Evolutionary conservation across 1,140 invertebrate genomes (phyloP), one percentile per base, ranked within the genome.

Genomic region (Calosoma granatense): DNA sequence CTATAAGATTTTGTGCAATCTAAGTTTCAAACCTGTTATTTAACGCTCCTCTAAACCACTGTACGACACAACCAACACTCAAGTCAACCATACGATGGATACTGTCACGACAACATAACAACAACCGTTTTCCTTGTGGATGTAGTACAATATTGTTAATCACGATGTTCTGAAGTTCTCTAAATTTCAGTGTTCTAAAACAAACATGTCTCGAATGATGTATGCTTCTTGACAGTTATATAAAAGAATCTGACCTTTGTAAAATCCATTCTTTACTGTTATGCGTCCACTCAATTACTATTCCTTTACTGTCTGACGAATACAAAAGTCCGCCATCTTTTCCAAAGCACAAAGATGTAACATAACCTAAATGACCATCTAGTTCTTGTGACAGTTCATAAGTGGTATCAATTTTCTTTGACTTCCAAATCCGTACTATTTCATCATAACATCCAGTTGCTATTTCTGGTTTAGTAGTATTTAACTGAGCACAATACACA

Each of bases 81-180:
- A 63, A 22, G 57, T 65, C 60, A 43, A 65, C 22, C 20, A 58
- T 30, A 58, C 64, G 59, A 17, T 61, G 56, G 15, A 22, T 39
- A 36, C 56, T 55, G 58, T 65, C 60, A 53, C 64, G 53, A 6
- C 59, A 56, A 15, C 60, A 51, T 30, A 65, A 56, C 6, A 65
- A 54, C 30, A 65, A 56, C 53, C 60, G 20, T 12, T 55, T 56
- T 39, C 51, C 59, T 30, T 60, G 54, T 51, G 56, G 55, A 59
- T 64, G 64, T 23, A 65, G 53, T n/a, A 61, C 47, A 36, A 65
- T 53, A 56, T 65, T 57, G 57, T 65, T 65, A n/a, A 65, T 64
- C 2, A 64, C 57, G 12, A 58, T 56, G 4, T 58, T 51, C 43
- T 55, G 58, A 3, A 65, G 54, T 39, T 65, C 63, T 20, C 21